phyloP scores from a whole-genome alignment of 2,113 vertebrate species.

The Chinchilla lanigera region DNA sequence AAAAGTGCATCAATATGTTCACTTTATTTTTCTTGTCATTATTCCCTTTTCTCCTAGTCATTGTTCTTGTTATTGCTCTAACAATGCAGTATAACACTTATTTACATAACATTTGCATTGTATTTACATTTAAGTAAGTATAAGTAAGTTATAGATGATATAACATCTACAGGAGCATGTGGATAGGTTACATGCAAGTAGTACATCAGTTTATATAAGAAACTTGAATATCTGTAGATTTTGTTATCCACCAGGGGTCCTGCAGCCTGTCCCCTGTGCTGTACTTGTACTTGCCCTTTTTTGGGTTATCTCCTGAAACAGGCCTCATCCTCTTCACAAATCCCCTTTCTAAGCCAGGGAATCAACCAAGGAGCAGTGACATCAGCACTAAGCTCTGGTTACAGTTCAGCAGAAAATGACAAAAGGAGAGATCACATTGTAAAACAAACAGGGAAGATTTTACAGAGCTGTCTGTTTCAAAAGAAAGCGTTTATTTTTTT shows the following conservation, averaged over 20 bases:
- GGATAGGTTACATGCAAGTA: background rate
- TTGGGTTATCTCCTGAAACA: background rate
- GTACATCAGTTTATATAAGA: background rate
- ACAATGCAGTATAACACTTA: background rate
- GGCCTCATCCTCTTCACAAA: background rate
- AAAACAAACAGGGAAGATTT: background rate
- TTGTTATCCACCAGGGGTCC: background rate
- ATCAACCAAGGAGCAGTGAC: background rate
- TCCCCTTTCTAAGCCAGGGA: constrained; percentile 5
- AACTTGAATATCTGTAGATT: background rate
- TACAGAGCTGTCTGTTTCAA: constrained; percentile 17
- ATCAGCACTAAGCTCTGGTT: background rate
- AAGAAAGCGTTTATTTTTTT: background rate
- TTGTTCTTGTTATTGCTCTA: background rate
- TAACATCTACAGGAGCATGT: background rate
- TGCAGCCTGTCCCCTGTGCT: no score
- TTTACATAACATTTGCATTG: background rate
- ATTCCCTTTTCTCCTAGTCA: background rate
- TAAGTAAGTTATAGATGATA: background rate
- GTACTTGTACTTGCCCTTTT: background rate
- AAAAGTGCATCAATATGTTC: background rate
- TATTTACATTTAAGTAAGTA: background rate
- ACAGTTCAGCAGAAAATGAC: background rate
- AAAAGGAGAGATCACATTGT: background rate
- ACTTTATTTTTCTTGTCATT: background rate